Conservation (phyloP, 2,113 vertebrate genomes). For the Sakesphorus luctuosus region DNA sequence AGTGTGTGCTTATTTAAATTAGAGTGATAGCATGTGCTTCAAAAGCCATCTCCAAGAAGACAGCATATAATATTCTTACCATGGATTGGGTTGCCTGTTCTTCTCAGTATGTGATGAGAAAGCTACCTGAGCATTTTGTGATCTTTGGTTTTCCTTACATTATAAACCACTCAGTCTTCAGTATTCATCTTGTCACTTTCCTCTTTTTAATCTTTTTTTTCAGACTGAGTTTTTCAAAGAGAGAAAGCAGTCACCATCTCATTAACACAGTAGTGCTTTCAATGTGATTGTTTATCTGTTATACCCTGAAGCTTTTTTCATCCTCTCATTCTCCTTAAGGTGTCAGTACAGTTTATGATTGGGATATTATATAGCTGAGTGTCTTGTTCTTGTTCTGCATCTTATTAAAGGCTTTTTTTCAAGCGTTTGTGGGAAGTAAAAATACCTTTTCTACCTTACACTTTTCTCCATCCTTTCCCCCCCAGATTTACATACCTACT, state of each 20-base stretch:
- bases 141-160: not conserved
- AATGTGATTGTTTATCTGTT: slow-evolving; percentile 35
- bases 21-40: not conserved
- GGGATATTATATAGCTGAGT: not conserved
- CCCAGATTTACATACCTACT: not conserved
- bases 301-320: not conserved
- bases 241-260: not conserved
- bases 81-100: not conserved
- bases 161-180: not conserved
- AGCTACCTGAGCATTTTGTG: not conserved
- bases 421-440: not conserved
- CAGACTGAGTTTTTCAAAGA: not conserved
- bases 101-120: not conserved
- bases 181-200: not conserved
- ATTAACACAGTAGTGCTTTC: slow-evolving; percentile 22
- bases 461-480: not conserved
- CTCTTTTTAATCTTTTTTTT: slow-evolving; percentile 10
- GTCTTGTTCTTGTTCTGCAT: slow-evolving; percentile 16
- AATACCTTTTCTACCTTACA: not conserved
- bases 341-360: slow-evolving; percentile 11
- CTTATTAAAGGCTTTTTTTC: slow-evolving; percentile 47
- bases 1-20: not conserved
- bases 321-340: slow-evolving; percentile 2
- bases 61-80: not conserved
- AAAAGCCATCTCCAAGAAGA: not conserved